phyloP scores from a whole-genome alignment of 2,797 vertebrate genomes.

The Enteromius trimaculatus region DNA sequence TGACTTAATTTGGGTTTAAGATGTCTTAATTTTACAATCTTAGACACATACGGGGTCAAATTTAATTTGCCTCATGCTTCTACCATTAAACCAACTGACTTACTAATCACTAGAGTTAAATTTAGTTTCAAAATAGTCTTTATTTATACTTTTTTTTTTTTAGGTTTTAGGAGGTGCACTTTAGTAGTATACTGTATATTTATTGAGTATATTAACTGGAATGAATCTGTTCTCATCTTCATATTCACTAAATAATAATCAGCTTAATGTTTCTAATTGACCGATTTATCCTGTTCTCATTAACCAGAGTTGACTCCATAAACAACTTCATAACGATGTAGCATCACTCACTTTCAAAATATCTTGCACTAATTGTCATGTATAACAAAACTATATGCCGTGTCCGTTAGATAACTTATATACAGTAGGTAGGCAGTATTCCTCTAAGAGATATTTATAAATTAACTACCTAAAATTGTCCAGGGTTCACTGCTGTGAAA shows the following conservation, averaged over 20 bases:
- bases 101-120: neutral
- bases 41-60: constrained; percentile 4
- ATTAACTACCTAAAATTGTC: constrained; percentile 10
- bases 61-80: constrained; percentile 14
- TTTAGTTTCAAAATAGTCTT: constrained; percentile 31
- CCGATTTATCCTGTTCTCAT: constrained; percentile 11
- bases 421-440: neutral
- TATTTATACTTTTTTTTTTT: constrained; percentile 25
- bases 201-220: neutral
- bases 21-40: neutral
- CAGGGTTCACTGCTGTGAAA: constrained; percentile 5
- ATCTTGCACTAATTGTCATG: constrained; percentile 23
- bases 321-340: neutral
- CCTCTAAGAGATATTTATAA: neutral
- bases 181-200: constrained; percentile 2
- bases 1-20: neutral
- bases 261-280: neutral
- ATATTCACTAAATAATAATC: neutral
- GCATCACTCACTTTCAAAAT: constrained; percentile 1
- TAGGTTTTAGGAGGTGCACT: constrained; percentile 29
- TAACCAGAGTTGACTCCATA: neutral
- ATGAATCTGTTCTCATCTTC: neutral
- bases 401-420: neutral
- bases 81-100: constrained; percentile 1
- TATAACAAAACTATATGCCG: neutral